Evolutionary conservation across 2,113 vertebrate species (phyloP).

Genomic region (Vidua chalybeata): DNA sequence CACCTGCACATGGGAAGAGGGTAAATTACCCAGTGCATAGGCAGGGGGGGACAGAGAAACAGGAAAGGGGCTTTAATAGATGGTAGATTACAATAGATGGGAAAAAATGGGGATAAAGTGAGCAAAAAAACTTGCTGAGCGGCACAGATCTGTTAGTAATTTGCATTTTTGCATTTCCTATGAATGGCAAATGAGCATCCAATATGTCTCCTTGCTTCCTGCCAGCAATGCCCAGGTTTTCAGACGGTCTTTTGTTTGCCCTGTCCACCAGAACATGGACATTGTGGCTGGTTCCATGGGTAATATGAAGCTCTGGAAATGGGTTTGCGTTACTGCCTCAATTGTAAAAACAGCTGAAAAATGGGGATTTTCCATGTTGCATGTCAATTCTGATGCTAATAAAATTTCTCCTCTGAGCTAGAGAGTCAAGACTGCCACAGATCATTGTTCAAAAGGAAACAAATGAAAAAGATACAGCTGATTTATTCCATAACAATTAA

Average conservation of each 20-base stretch:
- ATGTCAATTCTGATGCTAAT: background rate
- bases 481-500: background rate
- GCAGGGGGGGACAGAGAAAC: background rate
- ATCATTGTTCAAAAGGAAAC: background rate
- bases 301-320: background rate
- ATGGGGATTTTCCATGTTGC: background rate
- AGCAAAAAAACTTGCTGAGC: background rate
- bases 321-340: background rate
- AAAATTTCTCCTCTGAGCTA: background rate
- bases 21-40: background rate
- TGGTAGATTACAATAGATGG: background rate
- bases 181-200: background rate
- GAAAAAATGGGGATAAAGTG: background rate
- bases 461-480: background rate
- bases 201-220: background rate
- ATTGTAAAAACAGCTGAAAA: background rate
- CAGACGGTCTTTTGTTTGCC: background rate
- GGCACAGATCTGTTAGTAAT: too few relatives aligned
- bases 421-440: background rate
- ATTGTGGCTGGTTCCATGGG: fast-evolving
- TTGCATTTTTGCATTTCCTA: background rate
- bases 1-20: background rate
- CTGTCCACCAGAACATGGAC: background rate
- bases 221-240: background rate
- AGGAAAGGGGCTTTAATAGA: background rate